Conservation (phyloP, 2,888 invertebrate species). For the Aspidapion aeneum region DNA sequence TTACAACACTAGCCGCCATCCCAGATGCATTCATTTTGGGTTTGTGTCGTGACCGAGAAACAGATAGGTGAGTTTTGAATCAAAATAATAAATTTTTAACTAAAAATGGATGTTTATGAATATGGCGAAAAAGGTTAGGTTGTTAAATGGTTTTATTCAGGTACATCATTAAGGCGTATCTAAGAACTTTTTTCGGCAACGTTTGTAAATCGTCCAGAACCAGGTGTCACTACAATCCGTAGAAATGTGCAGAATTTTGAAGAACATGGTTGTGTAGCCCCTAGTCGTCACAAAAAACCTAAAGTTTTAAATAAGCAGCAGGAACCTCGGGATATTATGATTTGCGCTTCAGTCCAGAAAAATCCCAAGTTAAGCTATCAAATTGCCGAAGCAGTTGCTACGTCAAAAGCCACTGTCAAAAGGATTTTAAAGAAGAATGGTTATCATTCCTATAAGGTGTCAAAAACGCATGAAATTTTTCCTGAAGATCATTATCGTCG, state of each 20-base stretch:
- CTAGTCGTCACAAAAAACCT: background rate
- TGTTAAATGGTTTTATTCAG: background rate
- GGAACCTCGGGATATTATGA: background rate
- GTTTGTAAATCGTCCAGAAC: background rate
- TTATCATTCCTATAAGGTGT: background rate
- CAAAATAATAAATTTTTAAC: background rate
- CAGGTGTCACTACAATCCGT: background rate
- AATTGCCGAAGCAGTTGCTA: background rate
- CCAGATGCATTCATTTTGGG: too few relatives aligned
- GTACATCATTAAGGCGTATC: background rate
- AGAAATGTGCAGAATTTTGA: background rate
- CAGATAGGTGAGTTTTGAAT: background rate
- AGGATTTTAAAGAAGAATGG: background rate
- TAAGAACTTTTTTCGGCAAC: background rate
- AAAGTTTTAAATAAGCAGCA: background rate
- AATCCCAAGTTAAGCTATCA: background rate
- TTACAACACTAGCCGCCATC: too few relatives aligned
- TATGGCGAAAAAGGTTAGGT: too few relatives aligned
- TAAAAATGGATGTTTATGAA: background rate
- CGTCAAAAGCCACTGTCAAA: background rate
- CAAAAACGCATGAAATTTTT: background rate
- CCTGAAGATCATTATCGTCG: background rate
- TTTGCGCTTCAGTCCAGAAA: background rate
- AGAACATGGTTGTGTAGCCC: background rate
- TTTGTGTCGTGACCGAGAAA: background rate